phyloP scores from a whole-genome alignment of 2,797 vertebrate species.

The Gymnocypris eckloni region DNA sequence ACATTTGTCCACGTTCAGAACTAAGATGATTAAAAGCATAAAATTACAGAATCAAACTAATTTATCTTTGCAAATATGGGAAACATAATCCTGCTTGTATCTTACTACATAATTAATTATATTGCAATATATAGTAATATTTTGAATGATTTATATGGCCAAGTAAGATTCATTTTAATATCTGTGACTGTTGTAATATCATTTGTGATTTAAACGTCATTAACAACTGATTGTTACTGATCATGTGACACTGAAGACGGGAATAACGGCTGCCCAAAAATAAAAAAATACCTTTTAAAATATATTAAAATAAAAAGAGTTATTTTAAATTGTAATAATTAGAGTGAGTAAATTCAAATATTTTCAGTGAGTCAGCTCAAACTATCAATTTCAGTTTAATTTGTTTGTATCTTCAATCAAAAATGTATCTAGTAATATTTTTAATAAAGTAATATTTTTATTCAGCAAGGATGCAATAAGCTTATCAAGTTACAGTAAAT shows the following conservation, averaged over 20 bases:
- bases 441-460: no score
- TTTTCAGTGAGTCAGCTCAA: background rate
- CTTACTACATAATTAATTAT: background rate
- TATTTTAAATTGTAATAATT: background rate
- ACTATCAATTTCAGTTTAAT: background rate
- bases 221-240: background rate
- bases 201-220: background rate
- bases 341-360: background rate
- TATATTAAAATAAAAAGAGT: background rate
- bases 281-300: background rate
- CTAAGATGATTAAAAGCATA: constrained; percentile 3
- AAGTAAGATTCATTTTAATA: background rate
- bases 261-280: background rate
- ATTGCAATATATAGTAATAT: background rate
- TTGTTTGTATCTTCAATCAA: background rate
- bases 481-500: no score
- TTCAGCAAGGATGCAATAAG: no score
- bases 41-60: constrained; percentile 2
- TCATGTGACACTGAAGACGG: background rate
- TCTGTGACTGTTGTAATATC: background rate
- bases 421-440: no score
- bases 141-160: background rate
- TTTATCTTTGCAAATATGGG: background rate
- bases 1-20: background rate
- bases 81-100: background rate